Base-by-base conservation (phyloP, 2,797 vertebrate species). In the Chromis chromis region DNA sequence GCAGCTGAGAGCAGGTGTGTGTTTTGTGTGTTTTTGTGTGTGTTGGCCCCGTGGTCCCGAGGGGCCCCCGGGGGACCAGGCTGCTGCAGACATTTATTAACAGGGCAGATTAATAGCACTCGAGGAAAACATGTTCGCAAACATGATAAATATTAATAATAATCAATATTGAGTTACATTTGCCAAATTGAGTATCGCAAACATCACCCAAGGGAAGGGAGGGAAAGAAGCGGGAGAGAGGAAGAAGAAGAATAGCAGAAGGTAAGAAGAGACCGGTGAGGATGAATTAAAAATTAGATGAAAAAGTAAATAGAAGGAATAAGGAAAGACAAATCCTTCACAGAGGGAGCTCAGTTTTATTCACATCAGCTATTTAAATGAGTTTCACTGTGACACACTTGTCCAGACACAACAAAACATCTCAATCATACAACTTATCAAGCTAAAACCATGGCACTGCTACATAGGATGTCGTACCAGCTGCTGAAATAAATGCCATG, bases 101-200 rank as follows among this genome's bases (percentile, higher is more conserved):
- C 95, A 93, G 86, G 72, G 91, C 94, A 95, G 96, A 97, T 96
- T 96, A 97, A 96, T 95, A 96, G 96, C 93, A 76, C 90, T 39
- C 75, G 92, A 94, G 84, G 94, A 94, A 94, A 95, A 95, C 93
- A 68, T 94, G 93, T 91, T 95, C 93, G 84, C 94, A 94, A 96
- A 95, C 95, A 94, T 84, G 94, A 96, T 94, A 93, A 96, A 96
- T 96, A 97, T 96, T 97, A 96, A 97, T 96, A 97, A 96, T 95
- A 96, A 96, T 97, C 96, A 95, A 96, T 97, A 93, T 88, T 86
- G 88, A 93, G 95, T 96, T 95, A 91, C 93, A 93, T 93, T 94
- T 95, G 91, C 94, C 90, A 94, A 92, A 91, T 90, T 89, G 92
- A 90, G 88, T 94, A 11, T 36, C 90, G 68, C 86, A 93, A 95